Evolutionary conservation across 2,113 vertebrate species (phyloP).

Genomic region (Acanthochromis polyacanthus): DNA sequence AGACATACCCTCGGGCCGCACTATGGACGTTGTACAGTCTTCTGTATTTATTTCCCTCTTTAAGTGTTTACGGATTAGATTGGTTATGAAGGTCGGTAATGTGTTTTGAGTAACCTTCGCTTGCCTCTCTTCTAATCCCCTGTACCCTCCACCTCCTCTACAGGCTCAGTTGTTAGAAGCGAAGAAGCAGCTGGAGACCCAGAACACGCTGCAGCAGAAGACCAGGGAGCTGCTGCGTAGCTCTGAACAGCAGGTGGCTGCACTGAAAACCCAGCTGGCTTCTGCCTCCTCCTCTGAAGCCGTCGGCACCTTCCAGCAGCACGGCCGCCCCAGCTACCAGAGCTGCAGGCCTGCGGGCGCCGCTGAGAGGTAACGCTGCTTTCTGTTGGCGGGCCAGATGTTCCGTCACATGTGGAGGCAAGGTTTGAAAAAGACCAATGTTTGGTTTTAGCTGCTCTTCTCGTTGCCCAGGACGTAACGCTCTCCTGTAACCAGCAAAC

Average conservation of each 20-base stretch:
- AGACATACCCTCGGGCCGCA: constrained; percentile 91
- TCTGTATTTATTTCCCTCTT: neutral
- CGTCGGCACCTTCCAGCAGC: constrained; percentile 77
- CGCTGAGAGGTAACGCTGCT: constrained; percentile 63
- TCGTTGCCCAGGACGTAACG: too few relatives aligned
- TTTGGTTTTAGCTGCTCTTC: neutral
- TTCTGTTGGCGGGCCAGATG: neutral
- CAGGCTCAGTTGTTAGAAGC: constrained; percentile 93
- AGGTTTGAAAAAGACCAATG: neutral
- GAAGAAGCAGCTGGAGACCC: constrained; percentile 92
- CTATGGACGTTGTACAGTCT: constrained; percentile 88
- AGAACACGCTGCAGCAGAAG: constrained; percentile 88
- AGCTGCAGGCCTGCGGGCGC: constrained; percentile 56
- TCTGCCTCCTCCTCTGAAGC: constrained; percentile 83
- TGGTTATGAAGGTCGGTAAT: neutral
- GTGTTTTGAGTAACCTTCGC: neutral
- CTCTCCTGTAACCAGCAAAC: constrained; percentile 55
- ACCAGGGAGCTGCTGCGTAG: constrained; percentile 94
- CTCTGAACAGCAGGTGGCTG: constrained; percentile 89
- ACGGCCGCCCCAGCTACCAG: constrained; percentile 56
- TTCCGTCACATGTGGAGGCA: too few relatives aligned
- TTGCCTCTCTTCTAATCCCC: neutral
- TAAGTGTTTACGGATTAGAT: neutral
- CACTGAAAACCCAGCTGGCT: constrained; percentile 88
- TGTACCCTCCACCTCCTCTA: neutral